Evolutionary conservation across 37 sponge, comb jelly and placozoan species (phyloP).

Genomic region (Aphrocallistes beatrix): DNA sequence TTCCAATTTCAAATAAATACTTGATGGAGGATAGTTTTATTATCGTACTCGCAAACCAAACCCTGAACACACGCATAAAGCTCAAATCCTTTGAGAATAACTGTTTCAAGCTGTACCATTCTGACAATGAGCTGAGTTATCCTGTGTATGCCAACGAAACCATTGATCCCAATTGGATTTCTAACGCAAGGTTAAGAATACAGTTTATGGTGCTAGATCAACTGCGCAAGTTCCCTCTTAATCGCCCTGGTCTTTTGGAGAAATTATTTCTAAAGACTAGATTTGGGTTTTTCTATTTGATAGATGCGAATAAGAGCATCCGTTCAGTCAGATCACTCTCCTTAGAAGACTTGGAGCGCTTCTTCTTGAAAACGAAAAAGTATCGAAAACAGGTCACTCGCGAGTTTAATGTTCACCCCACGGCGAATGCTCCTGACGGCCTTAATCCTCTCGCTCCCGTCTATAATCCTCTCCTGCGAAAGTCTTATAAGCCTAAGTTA

Average conservation of each 20-base stretch:
- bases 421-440: background rate
- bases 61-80: background rate
- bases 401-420: background rate
- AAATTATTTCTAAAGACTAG: background rate
- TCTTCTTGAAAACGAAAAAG: background rate
- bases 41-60: background rate
- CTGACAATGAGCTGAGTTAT: background rate
- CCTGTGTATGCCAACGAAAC: background rate
- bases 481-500: no score
- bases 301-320: background rate
- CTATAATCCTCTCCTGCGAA: background rate
- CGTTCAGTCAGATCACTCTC: background rate
- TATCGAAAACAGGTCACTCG: background rate
- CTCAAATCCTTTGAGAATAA: background rate
- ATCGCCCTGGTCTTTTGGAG: background rate
- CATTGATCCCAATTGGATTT: background rate
- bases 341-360: background rate
- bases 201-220: background rate
- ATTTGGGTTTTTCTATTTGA: constrained; percentile 4
- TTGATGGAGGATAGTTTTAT: background rate
- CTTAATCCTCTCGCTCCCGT: background rate
- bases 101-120: background rate
- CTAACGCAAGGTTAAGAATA: background rate
- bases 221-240: background rate
- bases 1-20: background rate